These are phyloP conservation scores for Scaptomyza reducta DNA, from an alignment of 2,888 invertebrate genomes.

Conservation along the genomic window DNA sequence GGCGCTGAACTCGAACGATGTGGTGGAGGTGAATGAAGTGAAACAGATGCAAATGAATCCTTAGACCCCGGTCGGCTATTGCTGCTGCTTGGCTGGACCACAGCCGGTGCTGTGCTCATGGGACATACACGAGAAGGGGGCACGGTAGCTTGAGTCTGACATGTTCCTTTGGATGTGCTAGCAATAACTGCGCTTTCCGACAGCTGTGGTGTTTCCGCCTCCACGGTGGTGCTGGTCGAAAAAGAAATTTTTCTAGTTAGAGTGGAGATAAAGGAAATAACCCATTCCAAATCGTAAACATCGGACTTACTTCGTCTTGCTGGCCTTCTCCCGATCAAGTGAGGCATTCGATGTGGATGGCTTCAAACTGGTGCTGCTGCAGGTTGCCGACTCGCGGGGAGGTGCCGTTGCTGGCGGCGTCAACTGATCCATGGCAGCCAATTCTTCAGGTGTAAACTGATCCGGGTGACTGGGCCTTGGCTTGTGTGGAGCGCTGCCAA, in stretches of 20 bases:
- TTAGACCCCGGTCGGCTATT: slow-evolving; percentile 61
- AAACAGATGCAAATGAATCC: slow-evolving; percentile 73
- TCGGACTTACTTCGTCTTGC: slow-evolving; percentile 64
- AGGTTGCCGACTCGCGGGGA: slow-evolving; percentile 67
- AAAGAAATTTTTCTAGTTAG: slow-evolving; percentile 79
- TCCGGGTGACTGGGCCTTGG: slow-evolving; percentile 81
- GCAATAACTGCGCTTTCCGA: slow-evolving; percentile 22
- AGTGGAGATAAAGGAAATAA: slow-evolving; percentile 19
- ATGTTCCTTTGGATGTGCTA: slow-evolving; percentile 16
- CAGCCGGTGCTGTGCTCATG: slow-evolving; percentile 45
- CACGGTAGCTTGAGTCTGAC: neutral
- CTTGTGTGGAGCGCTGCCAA: slow-evolving; percentile 85
- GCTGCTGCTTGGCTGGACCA: slow-evolving; percentile 45
- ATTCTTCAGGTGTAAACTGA: slow-evolving; percentile 83
- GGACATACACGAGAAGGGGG: slow-evolving; percentile 37
- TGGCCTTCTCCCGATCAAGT: slow-evolving; percentile 68
- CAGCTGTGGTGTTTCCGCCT: slow-evolving; percentile 35
- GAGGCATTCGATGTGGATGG: slow-evolving; percentile 60
- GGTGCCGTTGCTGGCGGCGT: slow-evolving; percentile 85
- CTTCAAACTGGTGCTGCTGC: slow-evolving; percentile 55
- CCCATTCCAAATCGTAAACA: neutral
- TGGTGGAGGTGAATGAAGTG: slow-evolving; percentile 74
- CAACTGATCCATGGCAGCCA: slow-evolving; percentile 81
- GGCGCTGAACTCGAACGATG: slow-evolving; percentile 75
- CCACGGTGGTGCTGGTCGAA: slow-evolving; percentile 72